Conservation (phyloP, 2,888 invertebrate genomes). For the Tolmerus cingulatus region DNA sequence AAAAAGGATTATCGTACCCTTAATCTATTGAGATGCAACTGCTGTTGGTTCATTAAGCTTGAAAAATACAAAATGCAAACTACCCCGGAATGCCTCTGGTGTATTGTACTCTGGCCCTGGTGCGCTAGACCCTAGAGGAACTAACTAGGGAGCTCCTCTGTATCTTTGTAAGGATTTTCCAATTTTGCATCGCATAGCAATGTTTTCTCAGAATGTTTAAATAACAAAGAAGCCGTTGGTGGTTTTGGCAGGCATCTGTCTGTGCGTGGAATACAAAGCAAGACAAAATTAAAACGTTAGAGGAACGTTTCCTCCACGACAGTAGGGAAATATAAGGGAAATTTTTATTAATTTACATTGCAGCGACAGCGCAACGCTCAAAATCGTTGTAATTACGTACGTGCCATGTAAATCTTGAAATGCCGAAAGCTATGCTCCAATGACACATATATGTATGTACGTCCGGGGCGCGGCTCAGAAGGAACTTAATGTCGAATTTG, state of each 20-base stretch:
- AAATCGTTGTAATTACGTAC: not conserved
- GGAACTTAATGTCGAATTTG: not conserved
- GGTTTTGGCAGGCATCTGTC: not conserved
- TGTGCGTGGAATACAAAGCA: not conserved
- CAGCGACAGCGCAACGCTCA: not conserved
- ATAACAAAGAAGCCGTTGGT: not conserved
- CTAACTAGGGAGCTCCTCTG: not conserved
- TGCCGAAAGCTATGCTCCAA: not conserved
- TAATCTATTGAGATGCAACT: slow-evolving; percentile 27
- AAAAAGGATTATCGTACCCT: slow-evolving; percentile 26
- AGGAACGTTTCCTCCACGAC: not conserved
- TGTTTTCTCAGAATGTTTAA: not conserved
- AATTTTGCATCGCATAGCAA: not conserved
- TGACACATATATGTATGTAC: not conserved
- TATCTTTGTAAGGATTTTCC: not conserved
- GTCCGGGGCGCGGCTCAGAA: not conserved
- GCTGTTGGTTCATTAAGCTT: slow-evolving; percentile 27
- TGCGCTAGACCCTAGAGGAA: not conserved
- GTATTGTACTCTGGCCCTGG: not conserved
- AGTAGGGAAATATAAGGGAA: not conserved
- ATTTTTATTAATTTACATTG: not conserved
- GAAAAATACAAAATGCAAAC: slow-evolving; percentile 19
- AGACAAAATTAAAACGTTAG: not conserved
- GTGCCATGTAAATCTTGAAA: not conserved
- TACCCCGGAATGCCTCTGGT: not conserved